A percentile compares a stretch with the other conserved stretches of the same genome.
Evolutionary conservation across 2,888 invertebrate species (phyloP).

Genomic region (Sphaerophoria taeniata): DNA sequence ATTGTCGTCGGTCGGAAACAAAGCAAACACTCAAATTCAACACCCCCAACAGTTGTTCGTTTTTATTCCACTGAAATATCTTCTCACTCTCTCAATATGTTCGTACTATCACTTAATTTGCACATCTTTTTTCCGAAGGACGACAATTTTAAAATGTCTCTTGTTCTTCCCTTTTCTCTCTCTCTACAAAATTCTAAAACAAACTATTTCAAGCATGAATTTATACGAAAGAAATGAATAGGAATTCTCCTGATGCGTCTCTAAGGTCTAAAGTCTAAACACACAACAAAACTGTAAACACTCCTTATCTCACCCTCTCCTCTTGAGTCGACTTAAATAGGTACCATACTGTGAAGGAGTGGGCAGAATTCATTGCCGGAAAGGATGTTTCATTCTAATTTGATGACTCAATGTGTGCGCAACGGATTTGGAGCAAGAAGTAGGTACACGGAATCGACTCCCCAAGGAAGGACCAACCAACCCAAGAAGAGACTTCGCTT

Average conservation of each 20-base stretch:
- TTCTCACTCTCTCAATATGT: background rate
- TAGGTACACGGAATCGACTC: conserved; percentile 10
- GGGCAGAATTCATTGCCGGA: conserved; percentile 22
- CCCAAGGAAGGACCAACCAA: conserved; percentile 21
- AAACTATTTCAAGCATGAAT: conserved; percentile 37
- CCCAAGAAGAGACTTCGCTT: background rate
- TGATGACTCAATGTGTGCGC: conserved; percentile 70
- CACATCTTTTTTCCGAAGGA: conserved; percentile 47
- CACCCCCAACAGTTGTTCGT: conserved; percentile 47
- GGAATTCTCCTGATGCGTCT: conserved; percentile 4
- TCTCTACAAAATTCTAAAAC: conserved; percentile 24
- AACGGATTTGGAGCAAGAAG: conserved; percentile 40
- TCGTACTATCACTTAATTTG: conserved; percentile 44
- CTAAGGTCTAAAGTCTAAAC: conserved; percentile 28
- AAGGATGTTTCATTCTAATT: conserved; percentile 68
- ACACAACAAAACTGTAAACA: conserved; percentile 24
- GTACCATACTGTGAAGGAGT: background rate
- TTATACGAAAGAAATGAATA: conserved; percentile 33
- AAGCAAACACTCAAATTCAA: conserved; percentile 26
- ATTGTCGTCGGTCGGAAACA: background rate
- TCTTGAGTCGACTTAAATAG: background rate
- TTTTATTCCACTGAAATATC: conserved; percentile 49
- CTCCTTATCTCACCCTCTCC: background rate
- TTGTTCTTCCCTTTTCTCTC: conserved; percentile 4
- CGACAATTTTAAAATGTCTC: conserved; percentile 31